These are phyloP conservation scores for Paratrypauchen microcephalus DNA, from an alignment of 2,797 vertebrate species.

Conservation along the genomic window DNA sequence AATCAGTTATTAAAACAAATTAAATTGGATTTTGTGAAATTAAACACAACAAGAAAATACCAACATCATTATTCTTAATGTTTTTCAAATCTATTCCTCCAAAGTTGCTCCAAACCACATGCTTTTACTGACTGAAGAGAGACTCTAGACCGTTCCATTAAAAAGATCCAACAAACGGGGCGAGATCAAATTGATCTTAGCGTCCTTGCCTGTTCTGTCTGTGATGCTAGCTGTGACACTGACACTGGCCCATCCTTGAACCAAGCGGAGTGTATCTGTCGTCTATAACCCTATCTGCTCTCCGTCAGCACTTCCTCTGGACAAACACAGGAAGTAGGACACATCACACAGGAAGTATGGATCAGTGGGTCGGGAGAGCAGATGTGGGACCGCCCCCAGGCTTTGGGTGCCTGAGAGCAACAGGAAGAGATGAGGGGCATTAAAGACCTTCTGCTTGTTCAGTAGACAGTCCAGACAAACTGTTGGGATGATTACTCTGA, in stretches of 20 bases:
- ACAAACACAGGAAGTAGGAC: conserved; percentile 62
- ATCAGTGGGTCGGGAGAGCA: conserved; percentile 40
- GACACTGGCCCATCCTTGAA: neutral
- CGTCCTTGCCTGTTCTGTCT: neutral
- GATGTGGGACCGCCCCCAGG: conserved; percentile 30
- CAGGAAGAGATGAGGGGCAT: neutral
- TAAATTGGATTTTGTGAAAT: too few relatives aligned
- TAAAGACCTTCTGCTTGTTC: neutral
- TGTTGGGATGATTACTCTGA: too few relatives aligned
- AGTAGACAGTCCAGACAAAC: too few relatives aligned
- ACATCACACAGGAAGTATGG: conserved; percentile 59
- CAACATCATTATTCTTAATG: too few relatives aligned
- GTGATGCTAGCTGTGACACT: conserved; percentile 28
- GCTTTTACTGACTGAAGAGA: too few relatives aligned
- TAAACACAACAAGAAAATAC: too few relatives aligned
- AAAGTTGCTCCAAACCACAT: too few relatives aligned
- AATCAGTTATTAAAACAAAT: too few relatives aligned
- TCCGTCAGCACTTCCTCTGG: conserved; percentile 44
- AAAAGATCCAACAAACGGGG: too few relatives aligned
- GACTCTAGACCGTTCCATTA: too few relatives aligned
- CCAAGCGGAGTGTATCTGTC: conserved; percentile 24
- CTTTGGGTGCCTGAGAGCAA: conserved; percentile 27
- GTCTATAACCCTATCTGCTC: conserved; percentile 32
- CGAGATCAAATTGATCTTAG: too few relatives aligned
- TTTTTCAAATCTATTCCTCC: too few relatives aligned